Base-by-base conservation (phyloP, 2,797 vertebrate species). In the Takifugu rubripes region DNA sequence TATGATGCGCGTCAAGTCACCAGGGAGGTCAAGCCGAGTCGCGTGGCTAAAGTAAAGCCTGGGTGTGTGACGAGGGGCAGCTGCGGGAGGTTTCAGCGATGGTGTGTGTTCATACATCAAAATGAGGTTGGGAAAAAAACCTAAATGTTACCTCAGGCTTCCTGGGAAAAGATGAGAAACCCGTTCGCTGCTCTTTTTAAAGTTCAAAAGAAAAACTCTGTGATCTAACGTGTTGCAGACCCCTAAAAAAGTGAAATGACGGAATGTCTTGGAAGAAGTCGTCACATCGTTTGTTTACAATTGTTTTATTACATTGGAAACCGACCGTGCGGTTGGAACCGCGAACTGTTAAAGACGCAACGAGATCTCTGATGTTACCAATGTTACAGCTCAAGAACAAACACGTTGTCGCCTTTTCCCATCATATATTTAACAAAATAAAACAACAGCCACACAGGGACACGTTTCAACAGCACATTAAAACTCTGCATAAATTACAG, bases 401-500 rank as follows among this genome's bases (percentile, higher is more conserved):
- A 88, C 81, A 89, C 65, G 62, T 58, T 52, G 64, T 79, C 75
- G 76, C 71, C 77, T 57, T 50, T 70, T 54, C 77, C 21, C 74
- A 79, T 69, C 59, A 72, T 79, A 77, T 9, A 46, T 46, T 46
- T 21, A 84, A 84, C 77, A 76, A 65, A 84, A 89, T 83, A 89
- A 69, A 73, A 86, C 77, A 88, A 83, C 72, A 85, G 75, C 72
- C 82, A 84, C 74, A 82, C 68, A 81, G 70, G 80, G 66, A 88
- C 81, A 86, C 50, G 72, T 71, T 82, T 84, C 64, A 78, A 82
- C 88, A 83, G 73, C 81, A 89, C 84, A 87, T 87, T 84, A 84
- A 79, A 84, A 80, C 77, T 84, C 71, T 78, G 89, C 68, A 89
- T 85, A 90, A 87, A 87, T 89, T 86, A 90, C 72, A 85, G 77